phyloP scores from a whole-genome alignment of 2,797 vertebrate genomes.

The Merluccius polli region DNA sequence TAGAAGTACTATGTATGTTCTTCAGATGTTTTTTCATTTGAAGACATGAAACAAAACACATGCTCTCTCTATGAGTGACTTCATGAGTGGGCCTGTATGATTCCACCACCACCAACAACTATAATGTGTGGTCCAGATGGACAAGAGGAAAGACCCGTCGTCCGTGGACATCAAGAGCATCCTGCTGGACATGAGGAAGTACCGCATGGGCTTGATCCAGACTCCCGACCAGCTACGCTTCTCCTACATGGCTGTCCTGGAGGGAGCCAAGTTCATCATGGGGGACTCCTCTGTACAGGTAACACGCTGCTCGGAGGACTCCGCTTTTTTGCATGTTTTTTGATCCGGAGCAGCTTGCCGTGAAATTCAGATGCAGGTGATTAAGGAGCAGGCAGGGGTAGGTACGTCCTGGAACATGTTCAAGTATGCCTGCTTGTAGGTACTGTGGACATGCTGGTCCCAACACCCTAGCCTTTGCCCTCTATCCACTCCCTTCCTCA shows the following conservation, averaged over 20 bases:
- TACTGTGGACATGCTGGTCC: background rate
- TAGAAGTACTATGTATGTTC: too few relatives aligned
- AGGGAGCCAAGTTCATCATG: slow-evolving; percentile 91
- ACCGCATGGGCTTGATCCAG: slow-evolving; percentile 96
- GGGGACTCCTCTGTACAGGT: slow-evolving; percentile 91
- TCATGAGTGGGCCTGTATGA: background rate
- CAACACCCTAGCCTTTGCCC: background rate
- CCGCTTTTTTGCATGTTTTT: background rate
- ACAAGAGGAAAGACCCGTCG: slow-evolving; percentile 84
- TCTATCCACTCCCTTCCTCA: background rate
- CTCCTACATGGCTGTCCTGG: slow-evolving; percentile 91
- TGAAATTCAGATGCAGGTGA: background rate
- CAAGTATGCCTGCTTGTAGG: background rate
- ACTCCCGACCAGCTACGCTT: slow-evolving; percentile 95
- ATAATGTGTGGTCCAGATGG: slow-evolving; percentile 58
- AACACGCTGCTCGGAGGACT: background rate
- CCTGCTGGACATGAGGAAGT: slow-evolving; percentile 92
- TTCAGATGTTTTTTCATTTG: background rate
- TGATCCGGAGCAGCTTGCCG: background rate
- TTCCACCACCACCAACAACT: background rate
- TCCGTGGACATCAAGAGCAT: slow-evolving; percentile 89
- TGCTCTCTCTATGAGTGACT: background rate
- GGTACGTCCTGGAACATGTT: too few relatives aligned
- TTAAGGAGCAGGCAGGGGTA: background rate
- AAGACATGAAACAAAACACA: too few relatives aligned